A percentile compares a stretch with the other conserved stretches of the same genome.
Evolutionary conservation across 2,888 invertebrate genomes (phyloP).

Genomic region (Clitarchus hookeri): DNA sequence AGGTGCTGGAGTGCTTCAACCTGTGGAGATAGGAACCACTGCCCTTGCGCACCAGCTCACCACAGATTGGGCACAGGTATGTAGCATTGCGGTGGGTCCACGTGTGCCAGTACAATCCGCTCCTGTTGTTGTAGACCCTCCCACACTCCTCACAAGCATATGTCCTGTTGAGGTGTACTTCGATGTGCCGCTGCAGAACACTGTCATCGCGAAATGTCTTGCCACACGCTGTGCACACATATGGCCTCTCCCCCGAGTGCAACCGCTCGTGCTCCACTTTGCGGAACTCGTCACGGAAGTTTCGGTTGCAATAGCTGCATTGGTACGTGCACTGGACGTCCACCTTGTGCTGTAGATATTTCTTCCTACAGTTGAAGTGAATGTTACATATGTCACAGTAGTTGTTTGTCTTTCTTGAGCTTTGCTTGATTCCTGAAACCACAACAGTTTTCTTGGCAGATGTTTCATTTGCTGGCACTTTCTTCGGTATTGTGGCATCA

Average conservation of each 20-base stretch:
- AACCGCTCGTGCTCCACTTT: not conserved
- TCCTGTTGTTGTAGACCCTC: not conserved
- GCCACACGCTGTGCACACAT: not conserved
- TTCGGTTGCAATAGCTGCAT: not conserved
- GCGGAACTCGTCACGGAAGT: not conserved
- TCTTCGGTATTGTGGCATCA: too few relatives aligned
- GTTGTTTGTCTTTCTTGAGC: not conserved
- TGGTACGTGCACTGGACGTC: too few relatives aligned
- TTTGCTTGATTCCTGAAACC: too few relatives aligned
- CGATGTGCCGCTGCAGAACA: not conserved
- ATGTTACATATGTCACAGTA: not conserved
- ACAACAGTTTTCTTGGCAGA: too few relatives aligned
- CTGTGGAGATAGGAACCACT: not conserved
- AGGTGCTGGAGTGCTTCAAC: not conserved
- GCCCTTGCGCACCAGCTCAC: not conserved
- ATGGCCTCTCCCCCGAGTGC: not conserved
- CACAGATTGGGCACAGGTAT: not conserved
- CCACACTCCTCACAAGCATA: not conserved
- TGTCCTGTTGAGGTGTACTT: not conserved
- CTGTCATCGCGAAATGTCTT: not conserved
- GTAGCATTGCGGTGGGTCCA: not conserved
- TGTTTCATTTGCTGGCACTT: too few relatives aligned
- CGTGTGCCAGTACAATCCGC: not conserved
- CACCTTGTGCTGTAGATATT: not conserved
- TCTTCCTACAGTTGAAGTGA: not conserved